phyloP scores from a whole-genome alignment of 2,113 vertebrate species.

The Trematocara marginatum region DNA sequence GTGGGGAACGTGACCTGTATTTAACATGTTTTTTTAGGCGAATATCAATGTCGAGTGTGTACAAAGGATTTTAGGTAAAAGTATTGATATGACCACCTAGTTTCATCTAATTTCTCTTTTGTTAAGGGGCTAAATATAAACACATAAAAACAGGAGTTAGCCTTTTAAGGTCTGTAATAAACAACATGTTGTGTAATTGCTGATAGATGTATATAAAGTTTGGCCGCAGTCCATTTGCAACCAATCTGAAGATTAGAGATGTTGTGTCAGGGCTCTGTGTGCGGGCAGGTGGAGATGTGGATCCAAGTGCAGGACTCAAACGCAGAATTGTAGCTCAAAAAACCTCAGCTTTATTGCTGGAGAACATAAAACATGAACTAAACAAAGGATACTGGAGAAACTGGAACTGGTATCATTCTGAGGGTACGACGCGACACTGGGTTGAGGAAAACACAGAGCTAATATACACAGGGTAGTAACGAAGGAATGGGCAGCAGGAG shows the following conservation, averaged over 20 bases:
- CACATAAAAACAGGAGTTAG: accelerated
- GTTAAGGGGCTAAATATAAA: not conserved
- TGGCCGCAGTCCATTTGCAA: not conserved
- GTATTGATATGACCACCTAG: not conserved
- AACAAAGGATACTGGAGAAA: too few species aligned
- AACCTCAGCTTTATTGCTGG: too few species aligned
- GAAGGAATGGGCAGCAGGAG: too few species aligned
- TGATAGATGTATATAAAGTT: not conserved
- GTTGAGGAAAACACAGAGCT: too few species aligned
- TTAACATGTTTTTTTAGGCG: not conserved
- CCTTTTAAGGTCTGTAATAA: not conserved
- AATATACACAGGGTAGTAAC: too few species aligned
- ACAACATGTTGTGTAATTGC: not conserved
- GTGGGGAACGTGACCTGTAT: not conserved
- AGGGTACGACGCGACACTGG: too few species aligned
- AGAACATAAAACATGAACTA: too few species aligned
- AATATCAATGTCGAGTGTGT: not conserved
- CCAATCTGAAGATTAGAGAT: not conserved
- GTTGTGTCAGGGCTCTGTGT: not conserved
- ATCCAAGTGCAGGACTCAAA: too few species aligned
- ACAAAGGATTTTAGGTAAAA: not conserved
- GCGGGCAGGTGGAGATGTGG: too few species aligned
- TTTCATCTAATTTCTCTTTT: not conserved
- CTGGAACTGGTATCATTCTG: too few species aligned
- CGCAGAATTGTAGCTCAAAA: too few species aligned